These are phyloP conservation scores for Ophonus ardosiacus DNA, from an alignment of 2,888 invertebrate species.

Conservation along the genomic window DNA sequence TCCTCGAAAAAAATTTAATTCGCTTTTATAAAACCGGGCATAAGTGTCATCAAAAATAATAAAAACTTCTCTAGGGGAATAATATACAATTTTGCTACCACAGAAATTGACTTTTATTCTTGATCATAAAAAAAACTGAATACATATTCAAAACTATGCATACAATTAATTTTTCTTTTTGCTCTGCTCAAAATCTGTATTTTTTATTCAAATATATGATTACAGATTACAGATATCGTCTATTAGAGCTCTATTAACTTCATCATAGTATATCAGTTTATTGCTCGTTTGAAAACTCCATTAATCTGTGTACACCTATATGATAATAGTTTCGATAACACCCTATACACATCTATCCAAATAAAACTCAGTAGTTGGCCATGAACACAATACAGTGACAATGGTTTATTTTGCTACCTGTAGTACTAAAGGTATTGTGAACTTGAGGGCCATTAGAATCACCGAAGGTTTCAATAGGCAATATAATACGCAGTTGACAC, in stretches of 20 bases:
- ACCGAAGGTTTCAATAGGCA: neutral
- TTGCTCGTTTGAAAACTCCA: neutral
- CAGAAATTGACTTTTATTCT: too few relatives aligned
- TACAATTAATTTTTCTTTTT: neutral
- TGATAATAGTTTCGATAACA: neutral
- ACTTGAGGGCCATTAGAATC: constrained; percentile 14
- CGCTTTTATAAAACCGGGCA: too few relatives aligned
- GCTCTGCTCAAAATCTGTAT: neutral
- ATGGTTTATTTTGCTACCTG: constrained; percentile 26
- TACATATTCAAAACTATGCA: neutral
- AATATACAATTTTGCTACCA: too few relatives aligned
- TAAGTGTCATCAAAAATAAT: too few relatives aligned
- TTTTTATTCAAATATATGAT: neutral
- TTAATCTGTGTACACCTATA: too few relatives aligned
- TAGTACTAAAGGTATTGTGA: neutral
- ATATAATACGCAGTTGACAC: constrained; percentile 23
- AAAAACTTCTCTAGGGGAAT: too few relatives aligned
- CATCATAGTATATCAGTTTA: neutral
- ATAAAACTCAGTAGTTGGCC: constrained; percentile 16
- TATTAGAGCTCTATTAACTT: neutral
- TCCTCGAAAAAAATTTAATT: too few relatives aligned
- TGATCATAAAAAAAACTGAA: too few relatives aligned
- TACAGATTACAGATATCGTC: neutral
- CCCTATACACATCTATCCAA: neutral
- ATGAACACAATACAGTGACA: neutral